These are phyloP conservation scores for Mayetiola destructor DNA, from an alignment of 2,888 invertebrate genomes.

Conservation along the genomic window DNA sequence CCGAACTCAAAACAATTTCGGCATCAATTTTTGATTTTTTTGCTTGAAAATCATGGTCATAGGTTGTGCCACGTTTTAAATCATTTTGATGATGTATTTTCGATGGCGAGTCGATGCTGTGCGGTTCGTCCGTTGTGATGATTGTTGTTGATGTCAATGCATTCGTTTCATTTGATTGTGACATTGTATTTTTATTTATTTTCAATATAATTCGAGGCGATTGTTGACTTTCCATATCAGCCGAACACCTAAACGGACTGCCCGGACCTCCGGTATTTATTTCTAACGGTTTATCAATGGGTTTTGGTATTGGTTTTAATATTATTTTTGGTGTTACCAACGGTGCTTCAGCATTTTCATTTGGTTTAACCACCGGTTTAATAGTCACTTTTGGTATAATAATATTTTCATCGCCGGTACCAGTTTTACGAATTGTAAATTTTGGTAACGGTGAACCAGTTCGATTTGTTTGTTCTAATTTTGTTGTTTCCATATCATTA, in stretches of 20 bases:
- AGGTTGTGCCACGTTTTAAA: constrained; percentile 2
- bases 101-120: not conserved
- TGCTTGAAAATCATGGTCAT: not conserved
- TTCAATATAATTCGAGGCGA: constrained; percentile 47
- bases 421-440: constrained; percentile 25
- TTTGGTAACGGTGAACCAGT: constrained; percentile 24
- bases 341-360: constrained; percentile 23
- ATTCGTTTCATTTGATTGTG: constrained; percentile 25
- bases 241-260: not conserved
- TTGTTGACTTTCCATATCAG: constrained; percentile 30
- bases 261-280: constrained; percentile 28
- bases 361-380: constrained; percentile 33
- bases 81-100: constrained; percentile 1
- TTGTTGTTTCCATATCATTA: constrained; percentile 19
- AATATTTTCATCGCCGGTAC: constrained; percentile 23
- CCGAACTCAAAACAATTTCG: not conserved
- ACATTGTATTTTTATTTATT: constrained; percentile 41
- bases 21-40: not conserved
- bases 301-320: constrained; percentile 41
- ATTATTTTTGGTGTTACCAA: constrained; percentile 36
- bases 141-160: constrained; percentile 15
- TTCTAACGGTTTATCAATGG: constrained; percentile 33
- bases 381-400: constrained; percentile 35
- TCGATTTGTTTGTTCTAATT: not conserved
- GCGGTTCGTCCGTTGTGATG: not conserved